A percentile compares a stretch with the other conserved stretches of the same genome.
Evolutionary conservation across 2,113 vertebrate genomes (phyloP).

Genomic region (Gavia stellata): DNA sequence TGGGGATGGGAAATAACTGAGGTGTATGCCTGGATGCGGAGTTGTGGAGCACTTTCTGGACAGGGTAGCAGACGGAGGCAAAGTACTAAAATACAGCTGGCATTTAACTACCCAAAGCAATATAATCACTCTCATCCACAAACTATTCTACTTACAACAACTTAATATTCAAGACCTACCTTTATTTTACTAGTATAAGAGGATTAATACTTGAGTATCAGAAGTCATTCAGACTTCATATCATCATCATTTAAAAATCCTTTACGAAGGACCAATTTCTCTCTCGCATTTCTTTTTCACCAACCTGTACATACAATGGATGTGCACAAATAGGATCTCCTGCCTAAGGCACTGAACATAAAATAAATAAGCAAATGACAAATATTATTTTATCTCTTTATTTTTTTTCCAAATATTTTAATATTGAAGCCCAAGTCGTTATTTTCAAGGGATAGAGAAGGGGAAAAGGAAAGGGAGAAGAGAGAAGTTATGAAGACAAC

Average conservation of each 20-base stretch:
- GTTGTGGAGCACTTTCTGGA: accelerated
- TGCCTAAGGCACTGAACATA: conserved; percentile 36
- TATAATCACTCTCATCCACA: neutral
- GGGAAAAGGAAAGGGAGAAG: conserved; percentile 62
- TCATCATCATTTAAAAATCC: neutral
- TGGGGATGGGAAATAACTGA: neutral
- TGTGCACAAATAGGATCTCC: neutral
- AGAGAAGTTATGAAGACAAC: conserved; percentile 70
- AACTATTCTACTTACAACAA: conserved; percentile 26
- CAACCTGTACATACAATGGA: neutral
- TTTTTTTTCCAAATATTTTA: conserved; percentile 76
- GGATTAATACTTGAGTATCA: neutral
- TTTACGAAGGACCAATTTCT: neutral
- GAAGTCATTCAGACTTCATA: neutral
- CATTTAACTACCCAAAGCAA: neutral
- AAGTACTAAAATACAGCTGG: neutral
- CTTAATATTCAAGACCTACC: neutral
- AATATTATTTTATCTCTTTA: conserved; percentile 73
- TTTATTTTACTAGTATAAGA: conserved; percentile 34
- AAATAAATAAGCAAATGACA: conserved; percentile 58
- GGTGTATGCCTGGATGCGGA: too few species aligned
- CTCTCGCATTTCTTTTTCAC: neutral
- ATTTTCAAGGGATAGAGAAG: conserved; percentile 58
- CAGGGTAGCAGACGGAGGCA: accelerated
- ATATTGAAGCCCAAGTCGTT: conserved; percentile 75